Evolutionary conservation across 2,113 vertebrate genomes (phyloP).

Genomic region (Oreochromis tanganicae): DNA sequence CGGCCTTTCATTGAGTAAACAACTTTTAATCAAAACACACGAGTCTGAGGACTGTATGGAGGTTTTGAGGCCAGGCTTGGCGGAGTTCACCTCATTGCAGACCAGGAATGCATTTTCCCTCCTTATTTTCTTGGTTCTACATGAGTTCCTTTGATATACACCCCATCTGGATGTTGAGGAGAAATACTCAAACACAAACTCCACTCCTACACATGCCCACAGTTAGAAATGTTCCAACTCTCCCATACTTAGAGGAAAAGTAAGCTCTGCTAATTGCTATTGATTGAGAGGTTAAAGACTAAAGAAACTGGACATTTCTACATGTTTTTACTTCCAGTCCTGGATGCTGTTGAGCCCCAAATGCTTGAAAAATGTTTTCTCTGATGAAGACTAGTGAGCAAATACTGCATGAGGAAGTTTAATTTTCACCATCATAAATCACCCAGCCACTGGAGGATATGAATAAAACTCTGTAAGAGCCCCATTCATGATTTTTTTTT

Average conservation of each 20-base stretch:
- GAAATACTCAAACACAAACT: conserved; percentile 51
- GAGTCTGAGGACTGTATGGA: background rate
- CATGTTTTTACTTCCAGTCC: background rate
- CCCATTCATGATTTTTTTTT: conserved; percentile 8
- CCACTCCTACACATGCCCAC: conserved; percentile 22
- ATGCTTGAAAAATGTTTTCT: background rate
- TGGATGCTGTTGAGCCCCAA: background rate
- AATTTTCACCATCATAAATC: conserved; percentile 47
- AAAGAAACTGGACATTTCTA: background rate
- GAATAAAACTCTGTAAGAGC: conserved; percentile 15
- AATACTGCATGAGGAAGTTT: conserved; percentile 21
- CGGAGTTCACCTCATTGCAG: conserved; percentile 53
- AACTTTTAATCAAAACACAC: conserved; percentile 50
- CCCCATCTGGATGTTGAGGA: conserved; percentile 56
- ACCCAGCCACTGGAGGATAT: conserved; percentile 1
- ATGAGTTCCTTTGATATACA: conserved; percentile 65
- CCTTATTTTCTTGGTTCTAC: conserved; percentile 68
- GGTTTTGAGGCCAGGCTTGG: conserved; percentile 18
- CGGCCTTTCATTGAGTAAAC: conserved; percentile 45
- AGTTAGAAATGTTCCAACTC: conserved; percentile 45
- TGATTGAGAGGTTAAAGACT: conserved; percentile 52
- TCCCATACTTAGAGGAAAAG: conserved; percentile 1
- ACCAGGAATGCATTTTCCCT: conserved; percentile 54
- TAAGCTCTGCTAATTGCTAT: conserved; percentile 47
- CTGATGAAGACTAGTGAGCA: background rate